These are phyloP conservation scores for Drosophila busckii DNA, from an alignment of 1,140 invertebrate genomes.

Conservation along the genomic window DNA sequence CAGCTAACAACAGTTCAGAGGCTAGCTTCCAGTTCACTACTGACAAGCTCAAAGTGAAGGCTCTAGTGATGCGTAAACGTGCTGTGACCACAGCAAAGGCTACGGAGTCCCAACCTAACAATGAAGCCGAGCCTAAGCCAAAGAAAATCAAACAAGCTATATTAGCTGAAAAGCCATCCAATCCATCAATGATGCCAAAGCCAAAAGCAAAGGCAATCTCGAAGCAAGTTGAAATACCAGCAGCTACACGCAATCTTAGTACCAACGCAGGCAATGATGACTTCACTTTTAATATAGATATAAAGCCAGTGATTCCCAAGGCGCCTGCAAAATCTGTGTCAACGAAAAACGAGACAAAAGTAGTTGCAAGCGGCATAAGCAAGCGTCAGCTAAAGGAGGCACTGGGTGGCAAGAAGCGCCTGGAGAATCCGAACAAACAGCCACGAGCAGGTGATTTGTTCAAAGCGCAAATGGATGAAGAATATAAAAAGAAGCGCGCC, in stretches of 20 bases:
- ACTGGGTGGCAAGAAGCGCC: not conserved
- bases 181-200: too few species aligned
- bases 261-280: conserved; percentile 9
- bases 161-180: too few species aligned
- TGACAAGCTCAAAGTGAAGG: conserved; percentile 61
- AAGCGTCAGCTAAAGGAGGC: conserved; percentile 24
- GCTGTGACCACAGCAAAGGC: not conserved
- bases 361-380: not conserved
- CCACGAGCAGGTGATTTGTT: conserved; percentile 51
- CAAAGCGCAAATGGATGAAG: conserved; percentile 44
- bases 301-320: too few species aligned
- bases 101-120: not conserved
- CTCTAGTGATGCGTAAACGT: conserved; percentile 52
- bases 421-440: conserved; percentile 54
- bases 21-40: conserved; percentile 58
- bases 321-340: too few species aligned
- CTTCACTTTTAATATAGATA: too few species aligned
- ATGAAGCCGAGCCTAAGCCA: not conserved
- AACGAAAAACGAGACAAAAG: not conserved
- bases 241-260: too few species aligned
- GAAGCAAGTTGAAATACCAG: too few species aligned
- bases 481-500: conserved; percentile 6
- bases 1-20: not conserved
- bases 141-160: not conserved
- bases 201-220: too few species aligned